Evolutionary conservation across 2,113 vertebrate genomes (phyloP), one percentile per base, ranked within the genome.

Genomic region (Murina feae): DNA sequence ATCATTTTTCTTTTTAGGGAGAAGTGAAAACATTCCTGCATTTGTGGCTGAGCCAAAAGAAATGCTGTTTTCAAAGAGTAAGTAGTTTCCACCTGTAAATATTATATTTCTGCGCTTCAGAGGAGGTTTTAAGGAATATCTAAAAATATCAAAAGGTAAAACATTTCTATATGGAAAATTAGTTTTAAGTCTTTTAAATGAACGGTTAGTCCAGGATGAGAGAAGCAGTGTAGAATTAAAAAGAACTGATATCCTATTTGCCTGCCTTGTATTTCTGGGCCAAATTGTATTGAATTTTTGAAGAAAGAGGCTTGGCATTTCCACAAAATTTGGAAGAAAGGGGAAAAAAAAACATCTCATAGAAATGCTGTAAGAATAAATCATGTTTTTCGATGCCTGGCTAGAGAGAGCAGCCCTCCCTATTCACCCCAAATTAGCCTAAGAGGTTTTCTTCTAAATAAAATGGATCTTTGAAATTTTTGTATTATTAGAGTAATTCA

Each of bases 391-490:
- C 39, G 76, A 90, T 58, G 93, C 49, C 80, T 69, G 86, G 83
- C 94, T 69, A 89, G 63, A 11, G 20, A 72, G 86, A 89, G 12
- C 35, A 28, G 25, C n/a, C 63, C 51, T 95, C 63, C 89, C 58
- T 51, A 58, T 87, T 69, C 4, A 90, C 25, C 69, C 95, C 90
- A 93, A 96, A 96, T 97, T 97, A 96, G 90, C 35, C 93, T 97
- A 97, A 97, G 93, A 97, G 95, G 82, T 95, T 97, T 96, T 95
- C 97, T 93, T 95, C 96, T 90, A 94, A 94, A 97, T 94, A 92
- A 94, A 93, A 91, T 95, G 83, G 87, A 93, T 69, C 35, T 97
- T 96, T 89, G 95, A 96, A 96, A 96, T 92, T 94, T 79, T 79
- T 94, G 88, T 97, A 86, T 96, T 96, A 97, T 96, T 94, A 96